Conservation (phyloP, 2,797 vertebrate genomes). For the Enteromius trimaculatus region DNA sequence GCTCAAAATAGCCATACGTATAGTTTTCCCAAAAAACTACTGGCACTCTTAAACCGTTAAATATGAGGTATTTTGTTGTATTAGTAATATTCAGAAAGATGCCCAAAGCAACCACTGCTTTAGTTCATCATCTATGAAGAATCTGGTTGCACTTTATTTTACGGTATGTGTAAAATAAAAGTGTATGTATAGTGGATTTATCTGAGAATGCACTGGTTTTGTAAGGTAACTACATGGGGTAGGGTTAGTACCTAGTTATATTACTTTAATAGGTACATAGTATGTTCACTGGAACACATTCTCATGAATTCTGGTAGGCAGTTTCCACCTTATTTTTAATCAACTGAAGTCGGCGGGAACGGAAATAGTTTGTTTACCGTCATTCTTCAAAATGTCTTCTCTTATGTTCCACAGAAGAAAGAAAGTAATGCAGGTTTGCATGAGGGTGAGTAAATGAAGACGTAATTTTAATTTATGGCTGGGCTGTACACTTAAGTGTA, state of each 20-base stretch:
- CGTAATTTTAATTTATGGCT: not conserved
- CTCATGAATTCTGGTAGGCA: not conserved
- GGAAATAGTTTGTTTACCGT: not conserved
- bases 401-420: not conserved
- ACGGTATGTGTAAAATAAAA: too few relatives aligned
- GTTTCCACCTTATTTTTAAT: not conserved
- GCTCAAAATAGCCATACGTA: constrained; percentile 1
- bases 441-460: not conserved
- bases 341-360: not conserved
- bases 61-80: not conserved
- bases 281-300: not conserved
- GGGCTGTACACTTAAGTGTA: not conserved
- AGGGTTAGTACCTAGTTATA: too few relatives aligned
- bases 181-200: too few relatives aligned
- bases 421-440: not conserved
- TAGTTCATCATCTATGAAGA: not conserved
- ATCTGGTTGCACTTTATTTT: too few relatives aligned
- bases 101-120: not conserved
- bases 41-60: not conserved
- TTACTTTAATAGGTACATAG: too few relatives aligned
- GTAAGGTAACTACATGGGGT: too few relatives aligned
- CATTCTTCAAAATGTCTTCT: not conserved
- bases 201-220: too few relatives aligned
- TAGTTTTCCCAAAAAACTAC: not conserved
- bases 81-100: not conserved